These are phyloP conservation scores for Drosophila cardini DNA, from an alignment of 1,140 invertebrate genomes.

Conservation along the genomic window DNA sequence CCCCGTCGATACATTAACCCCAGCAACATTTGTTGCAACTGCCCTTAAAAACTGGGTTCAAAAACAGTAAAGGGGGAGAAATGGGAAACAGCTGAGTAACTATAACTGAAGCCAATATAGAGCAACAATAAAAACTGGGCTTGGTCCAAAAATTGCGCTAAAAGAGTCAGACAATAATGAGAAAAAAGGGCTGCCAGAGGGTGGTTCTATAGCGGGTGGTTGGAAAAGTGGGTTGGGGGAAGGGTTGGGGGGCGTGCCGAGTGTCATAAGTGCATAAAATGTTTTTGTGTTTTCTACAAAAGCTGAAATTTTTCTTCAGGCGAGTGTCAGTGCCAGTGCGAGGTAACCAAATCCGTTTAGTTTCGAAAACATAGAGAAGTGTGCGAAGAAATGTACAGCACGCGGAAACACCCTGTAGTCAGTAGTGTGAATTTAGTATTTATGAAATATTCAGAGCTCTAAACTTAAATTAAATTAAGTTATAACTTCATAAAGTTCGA, in stretches of 20 bases:
- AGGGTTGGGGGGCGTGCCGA: slow-evolving; percentile 25
- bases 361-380: slow-evolving; percentile 48
- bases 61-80: slow-evolving; percentile 23
- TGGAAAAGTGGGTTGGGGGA: background rate
- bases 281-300: slow-evolving; percentile 74
- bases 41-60: slow-evolving; percentile 24
- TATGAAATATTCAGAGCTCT: too few relatives aligned
- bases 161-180: slow-evolving; percentile 56
- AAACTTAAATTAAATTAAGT: too few relatives aligned
- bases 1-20: slow-evolving; percentile 60
- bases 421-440: background rate
- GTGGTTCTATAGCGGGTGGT: slow-evolving; percentile 30
- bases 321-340: slow-evolving; percentile 46
- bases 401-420: slow-evolving; percentile 13
- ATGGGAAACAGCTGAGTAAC: slow-evolving; percentile 75
- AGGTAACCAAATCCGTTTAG: slow-evolving; percentile 81
- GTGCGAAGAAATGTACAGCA: background rate
- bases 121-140: slow-evolving; percentile 77
- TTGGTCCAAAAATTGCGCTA: slow-evolving; percentile 48
- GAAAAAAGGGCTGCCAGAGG: slow-evolving; percentile 49
- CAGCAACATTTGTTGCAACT: slow-evolving; percentile 65
- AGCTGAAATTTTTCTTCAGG: slow-evolving; percentile 76
- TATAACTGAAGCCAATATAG: slow-evolving; percentile 81
- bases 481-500: too few relatives aligned
- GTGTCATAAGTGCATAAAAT: slow-evolving; percentile 81